These are phyloP conservation scores for Orthosia gothica DNA, from an alignment of 2,888 invertebrate species.

Conservation along the genomic window DNA sequence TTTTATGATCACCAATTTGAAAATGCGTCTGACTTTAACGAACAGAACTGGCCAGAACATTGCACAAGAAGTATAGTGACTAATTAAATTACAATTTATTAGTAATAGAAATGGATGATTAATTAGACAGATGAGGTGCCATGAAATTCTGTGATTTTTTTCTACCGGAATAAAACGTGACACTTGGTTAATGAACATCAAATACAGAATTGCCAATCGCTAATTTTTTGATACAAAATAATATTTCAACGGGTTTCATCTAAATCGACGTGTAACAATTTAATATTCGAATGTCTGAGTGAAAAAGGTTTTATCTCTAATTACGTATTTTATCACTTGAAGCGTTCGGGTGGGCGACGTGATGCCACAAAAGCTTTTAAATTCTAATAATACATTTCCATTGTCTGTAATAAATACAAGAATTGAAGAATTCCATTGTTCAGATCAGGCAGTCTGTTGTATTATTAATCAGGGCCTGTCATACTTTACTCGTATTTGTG, in stretches of 20 bases:
- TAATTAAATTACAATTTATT: neutral
- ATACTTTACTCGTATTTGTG: constrained; percentile 58
- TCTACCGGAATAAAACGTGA: neutral
- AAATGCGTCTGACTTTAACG: neutral
- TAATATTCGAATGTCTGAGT: constrained; percentile 8
- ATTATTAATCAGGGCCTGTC: constrained; percentile 67
- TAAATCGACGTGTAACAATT: constrained; percentile 11
- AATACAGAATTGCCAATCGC: neutral
- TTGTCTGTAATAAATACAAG: constrained; percentile 44
- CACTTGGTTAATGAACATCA: constrained; percentile 15
- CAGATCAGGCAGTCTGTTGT: constrained; percentile 60
- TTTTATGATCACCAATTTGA: neutral
- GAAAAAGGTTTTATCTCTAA: constrained; percentile 22
- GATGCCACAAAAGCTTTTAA: constrained; percentile 35
- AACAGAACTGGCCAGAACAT: too few relatives aligned
- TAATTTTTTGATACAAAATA: neutral
- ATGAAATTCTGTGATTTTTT: too few relatives aligned
- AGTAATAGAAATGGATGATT: too few relatives aligned
- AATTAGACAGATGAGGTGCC: neutral
- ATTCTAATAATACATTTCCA: constrained; percentile 28
- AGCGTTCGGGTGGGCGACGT: constrained; percentile 14
- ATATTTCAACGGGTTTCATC: neutral
- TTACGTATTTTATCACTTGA: constrained; percentile 31
- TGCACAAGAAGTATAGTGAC: too few relatives aligned
- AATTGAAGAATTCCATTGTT: constrained; percentile 48